A percentile compares a stretch with the other conserved stretches of the same genome.
These are phyloP conservation scores for Microctonus brassicae DNA, from an alignment of 2,888 invertebrate species.

Conservation along the genomic window DNA sequence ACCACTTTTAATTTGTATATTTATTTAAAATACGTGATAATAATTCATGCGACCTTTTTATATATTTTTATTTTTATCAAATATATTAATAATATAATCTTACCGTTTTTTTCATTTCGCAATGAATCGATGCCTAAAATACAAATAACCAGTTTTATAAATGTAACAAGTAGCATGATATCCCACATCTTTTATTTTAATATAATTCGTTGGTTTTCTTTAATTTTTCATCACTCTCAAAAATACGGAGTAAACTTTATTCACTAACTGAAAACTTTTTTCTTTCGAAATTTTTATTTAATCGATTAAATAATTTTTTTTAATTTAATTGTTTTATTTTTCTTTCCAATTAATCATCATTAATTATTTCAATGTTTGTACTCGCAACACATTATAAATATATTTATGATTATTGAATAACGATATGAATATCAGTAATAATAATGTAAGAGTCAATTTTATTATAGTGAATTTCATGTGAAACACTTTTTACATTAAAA, in stretches of 20 bases:
- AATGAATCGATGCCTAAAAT: conserved; percentile 43
- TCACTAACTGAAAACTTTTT: not conserved
- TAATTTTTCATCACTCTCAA: not conserved
- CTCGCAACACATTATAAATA: too few relatives aligned
- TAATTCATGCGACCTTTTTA: not conserved
- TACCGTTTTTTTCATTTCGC: conserved; percentile 56
- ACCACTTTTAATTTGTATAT: not conserved
- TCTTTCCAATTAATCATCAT: too few relatives aligned
- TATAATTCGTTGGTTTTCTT: not conserved
- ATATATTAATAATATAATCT: conserved; percentile 40
- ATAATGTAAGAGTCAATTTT: not conserved
- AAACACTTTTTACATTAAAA: not conserved
- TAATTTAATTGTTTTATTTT: too few relatives aligned
- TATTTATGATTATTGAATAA: too few relatives aligned
- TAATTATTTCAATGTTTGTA: too few relatives aligned
- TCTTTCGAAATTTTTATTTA: too few relatives aligned
- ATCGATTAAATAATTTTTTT: too few relatives aligned
- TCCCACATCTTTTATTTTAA: conserved; percentile 56
- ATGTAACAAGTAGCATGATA: conserved; percentile 60
- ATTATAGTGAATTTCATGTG: not conserved
- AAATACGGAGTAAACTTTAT: not conserved
- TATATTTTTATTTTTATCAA: too few relatives aligned
- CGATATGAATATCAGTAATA: too few relatives aligned
- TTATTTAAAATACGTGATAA: not conserved
- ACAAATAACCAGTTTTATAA: conserved; percentile 57